Evolutionary conservation across 2,113 vertebrate species (phyloP), one percentile per base, ranked within the genome.

Genomic region (Malurus alboscapulatus): DNA sequence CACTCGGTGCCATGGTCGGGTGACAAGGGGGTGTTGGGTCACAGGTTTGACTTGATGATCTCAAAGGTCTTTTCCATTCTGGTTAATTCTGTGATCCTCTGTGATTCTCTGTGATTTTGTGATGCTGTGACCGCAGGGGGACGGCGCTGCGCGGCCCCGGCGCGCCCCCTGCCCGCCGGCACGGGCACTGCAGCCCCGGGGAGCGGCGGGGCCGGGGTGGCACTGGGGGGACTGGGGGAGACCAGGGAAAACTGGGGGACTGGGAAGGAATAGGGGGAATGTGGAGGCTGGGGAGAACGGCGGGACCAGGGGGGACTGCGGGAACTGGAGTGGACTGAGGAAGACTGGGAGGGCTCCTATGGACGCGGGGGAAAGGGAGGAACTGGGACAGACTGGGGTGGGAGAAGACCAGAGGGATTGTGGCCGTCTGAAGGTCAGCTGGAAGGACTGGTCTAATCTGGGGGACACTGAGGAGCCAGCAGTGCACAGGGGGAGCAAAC

Each of bases 291-390:
- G 7, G 16, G 20, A 3, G 4, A 48, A 15, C 7, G 5, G 15
- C 11, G 22, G 12, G 2, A 10, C 8, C 20, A 3, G 40, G 36
- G 27, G 17, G 30, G 16, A 8, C 26, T 38, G 45, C 13, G 16
- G 29, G 29, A 7, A 7, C 5, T 30, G 47, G 29, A 10, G 9
- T 7, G 25, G 16, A 18, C 4, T 0, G 3, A 9, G 19, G 38
- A 38, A 38, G 38, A 38, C 38, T 38, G 38, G 38, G 38, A 38
- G 38, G 38, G 38, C 38, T 38, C 38, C 38, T 38, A 38, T 38
- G 38, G 38, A 38, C 38, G 38, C 38, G 38, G 38, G 10, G 10
- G 2, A 16, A 40, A 32, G n/a, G 25, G 24, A 53, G 21, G 17
- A 40, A 29, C 21, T 38, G 36, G 13, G 44, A 19, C 7, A 7